A percentile compares a stretch with the other conserved stretches of the same genome.
Conservation (phyloP, 1,140 invertebrate species). For the Lordiphosa collinella region DNA sequence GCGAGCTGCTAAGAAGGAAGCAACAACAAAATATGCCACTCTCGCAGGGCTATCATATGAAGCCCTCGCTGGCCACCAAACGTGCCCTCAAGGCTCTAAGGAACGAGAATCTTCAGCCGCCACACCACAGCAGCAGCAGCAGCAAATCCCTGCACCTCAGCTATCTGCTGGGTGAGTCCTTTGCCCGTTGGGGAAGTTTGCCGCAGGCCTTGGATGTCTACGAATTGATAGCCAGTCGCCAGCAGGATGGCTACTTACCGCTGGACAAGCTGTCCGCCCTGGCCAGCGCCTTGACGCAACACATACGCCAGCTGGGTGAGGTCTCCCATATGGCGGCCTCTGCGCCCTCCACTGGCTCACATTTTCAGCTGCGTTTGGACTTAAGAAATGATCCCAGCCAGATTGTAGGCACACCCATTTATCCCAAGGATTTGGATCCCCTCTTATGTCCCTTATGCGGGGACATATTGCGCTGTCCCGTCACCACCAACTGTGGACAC, state of each 20-base stretch:
- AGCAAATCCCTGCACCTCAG: slow-evolving; percentile 74
- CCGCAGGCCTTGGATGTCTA: slow-evolving; percentile 81
- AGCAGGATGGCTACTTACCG: slow-evolving; percentile 76
- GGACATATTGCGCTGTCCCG: slow-evolving; percentile 85
- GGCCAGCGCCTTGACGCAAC: slow-evolving; percentile 47
- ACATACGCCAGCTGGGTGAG: slow-evolving; percentile 45
- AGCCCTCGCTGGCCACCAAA: slow-evolving; percentile 53
- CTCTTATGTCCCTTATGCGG: slow-evolving; percentile 86
- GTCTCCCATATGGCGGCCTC: too few species aligned
- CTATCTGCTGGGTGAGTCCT: slow-evolving; percentile 81
- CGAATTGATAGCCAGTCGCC: slow-evolving; percentile 80
- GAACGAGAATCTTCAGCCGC: slow-evolving; percentile 35
- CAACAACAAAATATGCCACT: slow-evolving; percentile 54
- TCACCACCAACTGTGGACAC: slow-evolving; percentile 86
- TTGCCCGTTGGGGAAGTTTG: slow-evolving; percentile 80
- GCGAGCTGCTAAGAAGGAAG: background rate
- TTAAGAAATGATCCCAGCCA: too few species aligned
- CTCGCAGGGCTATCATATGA: slow-evolving; percentile 64
- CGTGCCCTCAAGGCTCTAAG: slow-evolving; percentile 48
- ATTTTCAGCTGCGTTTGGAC: too few species aligned
- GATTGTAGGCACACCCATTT: slow-evolving; percentile 29
- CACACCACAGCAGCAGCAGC: slow-evolving; percentile 19
- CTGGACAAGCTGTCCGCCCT: slow-evolving; percentile 79
- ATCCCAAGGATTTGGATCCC: slow-evolving; percentile 66
- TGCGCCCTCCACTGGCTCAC: too few species aligned